phyloP scores from a whole-genome alignment of 2,113 vertebrate species.

The Myrmophylax atrothorax region DNA sequence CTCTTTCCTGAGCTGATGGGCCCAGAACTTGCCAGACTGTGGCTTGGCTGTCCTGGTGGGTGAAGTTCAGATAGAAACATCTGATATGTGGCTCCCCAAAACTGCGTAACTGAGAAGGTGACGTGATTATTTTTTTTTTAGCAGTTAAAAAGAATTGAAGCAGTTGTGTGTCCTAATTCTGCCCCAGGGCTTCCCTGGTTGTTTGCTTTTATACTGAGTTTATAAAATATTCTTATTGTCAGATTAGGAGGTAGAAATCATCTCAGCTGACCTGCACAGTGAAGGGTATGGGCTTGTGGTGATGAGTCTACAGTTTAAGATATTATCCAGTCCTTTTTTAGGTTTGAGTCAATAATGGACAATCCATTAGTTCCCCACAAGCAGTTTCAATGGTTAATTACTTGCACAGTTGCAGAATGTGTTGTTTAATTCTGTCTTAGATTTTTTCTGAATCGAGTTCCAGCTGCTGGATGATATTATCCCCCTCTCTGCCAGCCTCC shows the following conservation, averaged over 20 bases:
- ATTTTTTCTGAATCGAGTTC: neutral
- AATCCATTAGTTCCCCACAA: conserved; percentile 22
- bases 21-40: neutral
- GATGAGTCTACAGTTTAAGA: neutral
- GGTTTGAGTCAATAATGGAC: neutral
- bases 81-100: neutral
- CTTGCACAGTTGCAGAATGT: conserved; percentile 38
- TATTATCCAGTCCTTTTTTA: neutral
- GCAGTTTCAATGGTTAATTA: conserved; percentile 22
- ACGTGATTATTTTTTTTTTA: neutral
- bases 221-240: neutral
- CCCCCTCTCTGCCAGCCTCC: neutral
- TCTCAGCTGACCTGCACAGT: neutral
- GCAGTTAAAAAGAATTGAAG: neutral
- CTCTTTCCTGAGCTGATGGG: too few relatives aligned
- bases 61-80: neutral
- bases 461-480: conserved; percentile 19
- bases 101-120: neutral
- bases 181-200: neutral
- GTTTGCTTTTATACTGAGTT: neutral
- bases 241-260: neutral
- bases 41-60: neutral
- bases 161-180: neutral
- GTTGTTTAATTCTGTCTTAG: conserved; percentile 23
- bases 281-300: neutral